These are phyloP conservation scores for Poeciliopsis infans DNA, from an alignment of 2,797 vertebrate species.

Conservation along the genomic window DNA sequence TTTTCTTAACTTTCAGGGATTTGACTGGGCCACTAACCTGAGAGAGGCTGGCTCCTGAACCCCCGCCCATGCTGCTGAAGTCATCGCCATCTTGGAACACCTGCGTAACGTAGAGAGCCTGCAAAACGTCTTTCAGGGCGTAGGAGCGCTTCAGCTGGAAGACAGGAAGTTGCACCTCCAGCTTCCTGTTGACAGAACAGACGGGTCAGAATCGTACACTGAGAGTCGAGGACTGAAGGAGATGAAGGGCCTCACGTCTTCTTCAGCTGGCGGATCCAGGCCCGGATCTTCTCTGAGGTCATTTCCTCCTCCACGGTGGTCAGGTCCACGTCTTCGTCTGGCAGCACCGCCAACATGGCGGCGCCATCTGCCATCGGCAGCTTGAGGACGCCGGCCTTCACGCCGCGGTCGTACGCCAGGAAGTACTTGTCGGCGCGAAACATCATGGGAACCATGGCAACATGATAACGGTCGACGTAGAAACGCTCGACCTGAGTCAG, in stretches of 20 bases:
- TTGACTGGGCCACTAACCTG: conserved; percentile 53
- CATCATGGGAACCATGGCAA: conserved; percentile 90
- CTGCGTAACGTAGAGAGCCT: conserved; percentile 57
- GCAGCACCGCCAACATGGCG: conserved; percentile 87
- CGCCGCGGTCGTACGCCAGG: conserved; percentile 82
- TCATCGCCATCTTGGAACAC: conserved; percentile 70
- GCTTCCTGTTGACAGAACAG: conserved; percentile 66
- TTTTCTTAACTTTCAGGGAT: no score
- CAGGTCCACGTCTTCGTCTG: conserved; percentile 84
- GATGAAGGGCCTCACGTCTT: conserved; percentile 79
- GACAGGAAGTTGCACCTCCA: conserved; percentile 81
- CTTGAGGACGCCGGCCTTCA: conserved; percentile 85
- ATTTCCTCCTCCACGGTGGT: conserved; percentile 85
- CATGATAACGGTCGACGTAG: conserved; percentile 85
- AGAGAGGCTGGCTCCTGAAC: conserved; percentile 60
- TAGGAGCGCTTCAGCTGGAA: conserved; percentile 71
- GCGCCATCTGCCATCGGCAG: conserved; percentile 83
- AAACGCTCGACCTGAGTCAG: conserved; percentile 85
- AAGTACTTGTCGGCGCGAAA: conserved; percentile 80
- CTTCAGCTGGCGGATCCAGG: conserved; percentile 86
- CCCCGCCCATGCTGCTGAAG: conserved; percentile 61
- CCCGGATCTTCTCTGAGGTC: conserved; percentile 79
- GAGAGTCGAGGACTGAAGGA: background rate
- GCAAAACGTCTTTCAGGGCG: conserved; percentile 63
- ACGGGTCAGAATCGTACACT: background rate